Base-by-base conservation (phyloP, 1,140 invertebrate genomes). In the Camponotus pennsylvanicus region DNA sequence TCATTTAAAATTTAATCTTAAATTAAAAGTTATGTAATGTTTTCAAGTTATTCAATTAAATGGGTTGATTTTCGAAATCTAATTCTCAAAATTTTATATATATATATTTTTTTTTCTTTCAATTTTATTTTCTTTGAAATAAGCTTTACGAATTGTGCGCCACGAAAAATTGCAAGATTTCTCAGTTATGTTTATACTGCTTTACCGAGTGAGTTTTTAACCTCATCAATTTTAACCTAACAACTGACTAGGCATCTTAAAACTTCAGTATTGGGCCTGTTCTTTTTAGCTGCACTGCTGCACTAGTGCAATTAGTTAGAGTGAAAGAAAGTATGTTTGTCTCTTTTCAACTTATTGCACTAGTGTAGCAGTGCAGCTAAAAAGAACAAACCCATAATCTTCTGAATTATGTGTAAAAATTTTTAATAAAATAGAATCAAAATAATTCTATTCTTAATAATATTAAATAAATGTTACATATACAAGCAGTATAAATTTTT, bases 131-230 rank as follows among this genome's bases (percentile, higher is more conserved):
- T 52, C 0, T 11, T 52, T 55, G 8, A 7, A 57, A 49, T 49
- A 45, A 45, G 8, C 2, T 49, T 57, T 21, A 57, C n/a, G n/a
- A 21, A 8, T 57, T 21, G 55, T 11, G 32, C 13, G 13, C 61
- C 18, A n/a, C 2, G 7, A 57, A 57, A 57, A 18, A 57, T 55
- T 27, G 27, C 27, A 8, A 13, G 49, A 52, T 52, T 18, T 52
- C 15, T 49, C 45, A 49, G 5, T 52, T 4, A 18, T 18, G 4
- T 18, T 6, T 8, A 0, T 3, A n/a, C 37, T 42, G n/a, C 13
- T 67, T 67, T 69, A 42, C n/a, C 37, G 9, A 42, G 9, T 49
- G 75, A 79, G 67, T 34, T 57, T 15, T 49, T 70, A 49, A 80
- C 52, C 49, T 85, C 8, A 0, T 42, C 7, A 61, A 61, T 5